phyloP scores from a whole-genome alignment of 1,140 invertebrate species.

The Lucilia sericata region DNA sequence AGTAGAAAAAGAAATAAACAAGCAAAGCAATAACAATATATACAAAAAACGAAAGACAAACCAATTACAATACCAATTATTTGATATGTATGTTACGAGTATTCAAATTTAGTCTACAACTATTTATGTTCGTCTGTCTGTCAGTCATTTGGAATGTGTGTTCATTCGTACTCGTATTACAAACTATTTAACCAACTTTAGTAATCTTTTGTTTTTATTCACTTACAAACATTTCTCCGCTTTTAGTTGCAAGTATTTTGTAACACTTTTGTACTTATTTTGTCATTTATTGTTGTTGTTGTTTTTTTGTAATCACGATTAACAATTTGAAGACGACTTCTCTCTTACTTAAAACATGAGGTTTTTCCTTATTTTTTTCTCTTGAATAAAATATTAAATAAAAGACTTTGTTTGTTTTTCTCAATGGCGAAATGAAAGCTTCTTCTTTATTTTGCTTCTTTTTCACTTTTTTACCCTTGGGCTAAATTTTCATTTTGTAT shows the following conservation, averaged over 20 bases:
- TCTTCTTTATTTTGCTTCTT: neutral
- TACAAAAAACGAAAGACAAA: neutral
- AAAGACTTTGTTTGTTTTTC: neutral
- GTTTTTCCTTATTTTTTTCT: neutral
- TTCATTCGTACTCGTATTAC: neutral
- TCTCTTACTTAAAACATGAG: neutral
- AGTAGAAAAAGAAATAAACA: neutral
- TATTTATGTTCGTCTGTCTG: constrained; percentile 1
- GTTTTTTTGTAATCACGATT: neutral
- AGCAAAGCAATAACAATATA: too few relatives aligned
- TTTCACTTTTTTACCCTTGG: constrained; percentile 5
- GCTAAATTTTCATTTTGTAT: neutral
- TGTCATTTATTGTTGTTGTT: neutral
- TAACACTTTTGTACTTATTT: constrained; percentile 6
- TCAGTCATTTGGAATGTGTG: neutral
- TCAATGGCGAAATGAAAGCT: neutral
- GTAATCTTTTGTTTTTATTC: neutral
- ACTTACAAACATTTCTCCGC: neutral
- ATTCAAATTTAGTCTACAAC: constrained; percentile 7
- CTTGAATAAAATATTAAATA: neutral
- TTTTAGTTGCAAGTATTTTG: neutral
- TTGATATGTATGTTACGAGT: neutral
- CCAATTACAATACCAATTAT: constrained; percentile 11
- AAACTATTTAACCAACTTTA: neutral
- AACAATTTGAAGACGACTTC: constrained; percentile 4